phyloP scores from a whole-genome alignment of 2,113 vertebrate species.

The Ploceus nigricollis region DNA sequence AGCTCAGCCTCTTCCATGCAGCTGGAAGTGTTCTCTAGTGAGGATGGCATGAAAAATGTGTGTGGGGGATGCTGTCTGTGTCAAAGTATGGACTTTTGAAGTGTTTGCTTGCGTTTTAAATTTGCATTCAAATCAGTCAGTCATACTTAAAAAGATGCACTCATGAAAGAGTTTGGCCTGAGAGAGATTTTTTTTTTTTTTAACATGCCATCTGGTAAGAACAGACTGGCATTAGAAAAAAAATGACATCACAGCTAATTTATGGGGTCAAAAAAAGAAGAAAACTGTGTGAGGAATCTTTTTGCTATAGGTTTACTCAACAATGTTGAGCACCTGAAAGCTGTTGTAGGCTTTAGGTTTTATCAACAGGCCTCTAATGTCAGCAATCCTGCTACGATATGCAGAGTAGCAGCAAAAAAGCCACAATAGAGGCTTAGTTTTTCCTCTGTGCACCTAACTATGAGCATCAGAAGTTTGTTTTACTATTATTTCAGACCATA shows the following conservation, averaged over 20 bases:
- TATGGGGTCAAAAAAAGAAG: not conserved
- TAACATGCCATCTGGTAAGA: not conserved
- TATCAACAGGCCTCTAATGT: not conserved
- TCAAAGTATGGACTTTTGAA: not conserved
- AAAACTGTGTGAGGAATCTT: not conserved
- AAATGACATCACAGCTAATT: not conserved
- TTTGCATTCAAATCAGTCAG: not conserved
- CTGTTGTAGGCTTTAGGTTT: not conserved
- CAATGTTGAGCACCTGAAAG: not conserved
- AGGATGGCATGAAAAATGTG: not conserved
- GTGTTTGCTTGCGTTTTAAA: accelerated
- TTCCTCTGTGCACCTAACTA: not conserved
- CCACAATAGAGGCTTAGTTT: not conserved
- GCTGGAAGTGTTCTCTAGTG: not conserved
- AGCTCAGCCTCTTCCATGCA: not conserved
- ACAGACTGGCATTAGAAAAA: not conserved
- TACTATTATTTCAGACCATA: not conserved
- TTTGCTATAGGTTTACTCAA: not conserved
- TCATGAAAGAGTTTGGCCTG: not conserved
- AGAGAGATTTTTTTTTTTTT: not conserved
- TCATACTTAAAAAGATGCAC: not conserved
- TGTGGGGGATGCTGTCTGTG: accelerated
- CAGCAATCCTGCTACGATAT: not conserved
- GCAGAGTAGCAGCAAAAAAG: not conserved
- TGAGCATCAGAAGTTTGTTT: not conserved